Conservation (phyloP, 2,888 invertebrate species). For the Metallyticus violacea region DNA sequence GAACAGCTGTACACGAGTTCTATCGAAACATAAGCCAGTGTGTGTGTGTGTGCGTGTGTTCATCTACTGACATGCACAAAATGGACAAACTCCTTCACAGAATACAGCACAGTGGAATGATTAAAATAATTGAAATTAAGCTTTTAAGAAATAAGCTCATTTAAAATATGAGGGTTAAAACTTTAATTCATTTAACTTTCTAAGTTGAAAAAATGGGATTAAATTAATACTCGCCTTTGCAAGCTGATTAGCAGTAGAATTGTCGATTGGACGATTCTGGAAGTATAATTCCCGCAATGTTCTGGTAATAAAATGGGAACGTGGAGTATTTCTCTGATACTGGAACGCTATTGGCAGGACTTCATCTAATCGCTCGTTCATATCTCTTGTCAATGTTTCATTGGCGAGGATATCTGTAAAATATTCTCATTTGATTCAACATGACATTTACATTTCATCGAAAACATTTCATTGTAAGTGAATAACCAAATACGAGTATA, state of each 20-base stretch:
- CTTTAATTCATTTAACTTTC: no score
- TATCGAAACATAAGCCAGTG: no score
- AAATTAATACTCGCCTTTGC: neutral
- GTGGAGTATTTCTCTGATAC: constrained; percentile 55
- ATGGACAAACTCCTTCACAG: no score
- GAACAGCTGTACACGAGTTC: no score
- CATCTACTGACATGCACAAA: no score
- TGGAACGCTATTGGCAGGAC: constrained; percentile 65
- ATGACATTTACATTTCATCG: no score
- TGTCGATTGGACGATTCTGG: constrained; percentile 43
- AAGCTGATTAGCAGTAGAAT: neutral
- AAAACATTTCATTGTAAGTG: no score
- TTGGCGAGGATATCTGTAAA: constrained; percentile 54
- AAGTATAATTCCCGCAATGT: constrained; percentile 54
- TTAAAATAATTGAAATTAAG: neutral
- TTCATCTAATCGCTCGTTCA: constrained; percentile 60
- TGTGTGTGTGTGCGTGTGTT: no score
- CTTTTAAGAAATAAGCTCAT: no score
- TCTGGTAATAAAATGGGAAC: constrained; percentile 51
- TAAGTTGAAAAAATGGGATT: no score
- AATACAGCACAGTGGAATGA: neutral
- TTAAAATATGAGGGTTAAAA: no score
- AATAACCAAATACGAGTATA: no score
- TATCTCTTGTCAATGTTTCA: constrained; percentile 50
- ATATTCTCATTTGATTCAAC: neutral